Conservation (phyloP, 2,113 vertebrate species). For the Sceloporus tristichus region DNA sequence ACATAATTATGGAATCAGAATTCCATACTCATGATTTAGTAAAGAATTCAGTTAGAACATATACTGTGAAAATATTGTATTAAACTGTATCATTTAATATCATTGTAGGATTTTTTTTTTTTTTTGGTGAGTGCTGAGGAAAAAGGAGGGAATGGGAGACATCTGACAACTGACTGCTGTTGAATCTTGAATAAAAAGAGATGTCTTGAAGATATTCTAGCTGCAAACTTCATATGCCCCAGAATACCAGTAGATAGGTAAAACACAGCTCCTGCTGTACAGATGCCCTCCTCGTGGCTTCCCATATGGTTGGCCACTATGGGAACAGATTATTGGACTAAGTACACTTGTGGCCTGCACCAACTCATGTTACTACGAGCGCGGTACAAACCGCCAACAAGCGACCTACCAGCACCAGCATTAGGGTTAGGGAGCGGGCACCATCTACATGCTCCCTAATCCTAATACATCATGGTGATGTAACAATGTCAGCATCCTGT, state of each 20-base stretch:
- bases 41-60: not conserved
- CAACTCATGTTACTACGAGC: not conserved
- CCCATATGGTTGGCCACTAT: not conserved
- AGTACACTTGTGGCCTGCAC: not conserved
- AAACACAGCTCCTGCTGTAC: not conserved
- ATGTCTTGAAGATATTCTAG: too few relatives aligned
- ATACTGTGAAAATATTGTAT: not conserved
- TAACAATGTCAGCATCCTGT: too few relatives aligned
- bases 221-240: not conserved
- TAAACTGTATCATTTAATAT: not conserved
- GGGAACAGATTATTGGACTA: not conserved
- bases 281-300: not conserved
- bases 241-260: not conserved
- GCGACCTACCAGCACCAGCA: too few relatives aligned
- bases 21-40: not conserved
- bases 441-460: too few relatives aligned
- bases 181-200: too few relatives aligned
- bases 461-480: too few relatives aligned
- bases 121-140: not conserved
- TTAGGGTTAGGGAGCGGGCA: too few relatives aligned
- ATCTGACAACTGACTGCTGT: too few relatives aligned
- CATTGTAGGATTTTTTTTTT: not conserved
- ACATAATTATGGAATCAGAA: not conserved
- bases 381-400: too few relatives aligned
- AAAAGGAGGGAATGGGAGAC: not conserved